Evolutionary conservation across 2,113 vertebrate species (phyloP).

Genomic region (Columbina picui): DNA sequence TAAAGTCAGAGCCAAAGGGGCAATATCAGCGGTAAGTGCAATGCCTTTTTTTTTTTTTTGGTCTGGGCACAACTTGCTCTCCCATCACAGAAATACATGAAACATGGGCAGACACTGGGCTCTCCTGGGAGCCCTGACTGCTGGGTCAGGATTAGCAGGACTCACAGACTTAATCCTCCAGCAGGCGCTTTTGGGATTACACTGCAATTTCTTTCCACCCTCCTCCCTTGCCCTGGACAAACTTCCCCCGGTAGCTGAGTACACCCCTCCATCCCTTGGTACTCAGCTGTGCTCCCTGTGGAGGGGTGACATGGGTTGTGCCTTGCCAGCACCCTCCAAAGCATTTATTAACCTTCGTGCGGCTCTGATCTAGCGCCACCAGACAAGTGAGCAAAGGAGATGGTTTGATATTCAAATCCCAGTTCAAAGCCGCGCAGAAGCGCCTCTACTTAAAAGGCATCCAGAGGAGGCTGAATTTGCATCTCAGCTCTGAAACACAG

Average conservation of each 20-base stretch:
- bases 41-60: background rate
- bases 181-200: background rate
- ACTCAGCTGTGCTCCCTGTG: background rate
- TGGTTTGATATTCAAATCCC: conserved; percentile 31
- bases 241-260: fast-evolving
- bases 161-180: background rate
- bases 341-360: background rate
- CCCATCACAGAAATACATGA: background rate
- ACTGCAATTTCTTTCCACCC: background rate
- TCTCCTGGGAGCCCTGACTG: background rate
- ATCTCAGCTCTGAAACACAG: background rate
- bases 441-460: background rate
- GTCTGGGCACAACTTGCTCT: background rate
- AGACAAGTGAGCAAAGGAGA: background rate
- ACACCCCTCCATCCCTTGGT: background rate
- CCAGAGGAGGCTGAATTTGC: background rate
- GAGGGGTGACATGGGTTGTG: background rate
- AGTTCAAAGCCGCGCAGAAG: background rate
- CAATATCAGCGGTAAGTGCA: background rate
- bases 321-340: background rate
- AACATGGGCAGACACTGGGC: background rate
- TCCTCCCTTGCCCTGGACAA: background rate
- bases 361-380: background rate
- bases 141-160: background rate
- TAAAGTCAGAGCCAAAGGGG: background rate